Conservation (phyloP, 2,888 invertebrate genomes). For the Thyatira batis region DNA sequence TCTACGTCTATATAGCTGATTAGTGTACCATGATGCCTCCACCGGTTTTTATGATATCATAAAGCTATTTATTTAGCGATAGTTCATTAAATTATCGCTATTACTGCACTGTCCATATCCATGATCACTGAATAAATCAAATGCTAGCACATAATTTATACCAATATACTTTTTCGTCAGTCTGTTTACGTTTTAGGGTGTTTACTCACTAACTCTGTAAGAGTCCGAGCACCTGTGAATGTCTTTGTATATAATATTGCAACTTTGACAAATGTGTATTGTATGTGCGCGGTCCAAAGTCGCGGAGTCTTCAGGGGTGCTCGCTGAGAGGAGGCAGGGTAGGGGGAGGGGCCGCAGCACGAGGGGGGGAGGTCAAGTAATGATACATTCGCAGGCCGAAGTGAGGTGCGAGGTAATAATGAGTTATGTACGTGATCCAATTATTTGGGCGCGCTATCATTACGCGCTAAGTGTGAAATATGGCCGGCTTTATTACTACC, state of each 20-base stretch:
- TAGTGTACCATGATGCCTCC: not conserved
- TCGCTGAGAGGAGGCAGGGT: slow-evolving; percentile 11
- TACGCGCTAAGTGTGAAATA: slow-evolving; percentile 83
- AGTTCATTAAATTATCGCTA: too few relatives aligned
- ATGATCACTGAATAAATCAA: too few relatives aligned
- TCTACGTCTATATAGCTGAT: not conserved
- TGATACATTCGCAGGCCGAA: slow-evolving; percentile 76
- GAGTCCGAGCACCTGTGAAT: not conserved
- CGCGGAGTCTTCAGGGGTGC: slow-evolving; percentile 2
- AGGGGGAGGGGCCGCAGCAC: slow-evolving; percentile 16
- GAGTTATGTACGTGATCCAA: slow-evolving; percentile 84
- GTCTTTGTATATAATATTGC: slow-evolving; percentile 18
- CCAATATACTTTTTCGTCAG: too few relatives aligned
- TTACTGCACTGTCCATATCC: too few relatives aligned
- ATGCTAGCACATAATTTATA: too few relatives aligned
- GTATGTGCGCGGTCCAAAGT: slow-evolving; percentile 29
- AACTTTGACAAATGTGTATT: slow-evolving; percentile 50
- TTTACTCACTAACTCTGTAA: too few relatives aligned
- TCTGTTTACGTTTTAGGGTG: too few relatives aligned
- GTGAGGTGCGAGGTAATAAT: slow-evolving; percentile 82
- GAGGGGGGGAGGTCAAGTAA: slow-evolving; percentile 49
- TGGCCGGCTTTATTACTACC: slow-evolving; percentile 79
- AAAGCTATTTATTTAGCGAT: not conserved
- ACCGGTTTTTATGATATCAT: not conserved
- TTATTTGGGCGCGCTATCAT: slow-evolving; percentile 83